Conservation (phyloP, 2,113 vertebrate genomes). For the Psilopogon haemacephalus region DNA sequence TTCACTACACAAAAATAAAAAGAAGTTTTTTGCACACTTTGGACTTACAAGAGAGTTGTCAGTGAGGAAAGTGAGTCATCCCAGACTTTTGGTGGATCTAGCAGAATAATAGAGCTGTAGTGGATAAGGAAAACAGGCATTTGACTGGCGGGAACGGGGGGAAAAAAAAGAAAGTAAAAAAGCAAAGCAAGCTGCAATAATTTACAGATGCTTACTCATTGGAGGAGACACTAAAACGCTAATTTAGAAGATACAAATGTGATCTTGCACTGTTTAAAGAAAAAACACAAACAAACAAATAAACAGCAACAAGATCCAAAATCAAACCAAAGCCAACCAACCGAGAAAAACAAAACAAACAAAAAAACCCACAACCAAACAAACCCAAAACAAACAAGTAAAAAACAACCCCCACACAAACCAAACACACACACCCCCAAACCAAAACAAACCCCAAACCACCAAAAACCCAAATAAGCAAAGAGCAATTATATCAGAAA, state of each 20-base stretch:
- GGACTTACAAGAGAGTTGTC: neutral
- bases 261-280: neutral
- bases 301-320: too few species aligned
- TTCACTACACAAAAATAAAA: neutral
- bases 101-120: neutral
- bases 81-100: neutral
- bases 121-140: neutral
- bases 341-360: too few species aligned
- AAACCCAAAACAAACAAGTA: too few species aligned
- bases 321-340: too few species aligned
- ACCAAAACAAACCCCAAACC: too few species aligned
- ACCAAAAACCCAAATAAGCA: neutral
- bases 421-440: too few species aligned
- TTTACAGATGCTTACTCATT: neutral
- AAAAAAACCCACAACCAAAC: too few species aligned
- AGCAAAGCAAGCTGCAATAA: neutral
- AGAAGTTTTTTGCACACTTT: neutral
- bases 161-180: neutral
- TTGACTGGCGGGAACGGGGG: neutral
- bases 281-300: neutral
- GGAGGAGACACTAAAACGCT: neutral
- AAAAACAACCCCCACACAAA: too few species aligned
- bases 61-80: neutral
- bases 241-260: neutral
- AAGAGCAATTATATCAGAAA: neutral